Evolutionary conservation across 2,113 vertebrate genomes (phyloP), one percentile per base, ranked within the genome.

Genomic region (Neolamprologus brichardi): DNA sequence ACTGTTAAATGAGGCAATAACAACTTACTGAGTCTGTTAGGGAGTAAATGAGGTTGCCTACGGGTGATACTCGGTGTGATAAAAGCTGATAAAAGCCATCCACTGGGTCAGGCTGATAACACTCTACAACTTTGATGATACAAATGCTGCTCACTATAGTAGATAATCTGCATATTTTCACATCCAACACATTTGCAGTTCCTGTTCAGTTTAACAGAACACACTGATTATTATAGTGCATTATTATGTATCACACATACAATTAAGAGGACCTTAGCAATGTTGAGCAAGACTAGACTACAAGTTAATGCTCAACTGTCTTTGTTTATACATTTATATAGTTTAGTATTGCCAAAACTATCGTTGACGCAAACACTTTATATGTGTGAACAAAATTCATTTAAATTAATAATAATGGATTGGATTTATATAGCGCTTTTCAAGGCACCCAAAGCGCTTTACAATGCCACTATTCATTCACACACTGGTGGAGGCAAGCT

Each of bases 121-220:
- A 28, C 12, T 46, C 58, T 23, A 46, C 15, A 75, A 75, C 28
- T 89, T 88, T 87, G 91, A 77, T 46, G 62, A 87, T 46, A 37
- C 28, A 18, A 34, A 25, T 44, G 25, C 44, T 81, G 58, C 54
- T 25, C 53, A 41, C 70, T 86, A 72, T 58, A 79, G 84, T 84
- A 90, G 53, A 72, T 52, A 56, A 58, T 81, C 60, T 17, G 79
- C 84, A 88, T 84, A 62, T 83, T 91, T 91, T 92, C 87, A 92
- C 81, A 56, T 84, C 30, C 54, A 82, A 12, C 72, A 62, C 8
- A 82, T 92, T 91, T 81, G 82, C 79, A 87, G 70, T 91, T 90
- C 52, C 81, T 82, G 79, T 89, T 8, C 2, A 79, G 62, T 81
- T 84, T 79, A 52, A 67, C 64, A 58, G 15, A 60, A 28, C 56